phyloP scores from a whole-genome alignment of 2,113 vertebrate species.

The Ramphastos sulfuratus region DNA sequence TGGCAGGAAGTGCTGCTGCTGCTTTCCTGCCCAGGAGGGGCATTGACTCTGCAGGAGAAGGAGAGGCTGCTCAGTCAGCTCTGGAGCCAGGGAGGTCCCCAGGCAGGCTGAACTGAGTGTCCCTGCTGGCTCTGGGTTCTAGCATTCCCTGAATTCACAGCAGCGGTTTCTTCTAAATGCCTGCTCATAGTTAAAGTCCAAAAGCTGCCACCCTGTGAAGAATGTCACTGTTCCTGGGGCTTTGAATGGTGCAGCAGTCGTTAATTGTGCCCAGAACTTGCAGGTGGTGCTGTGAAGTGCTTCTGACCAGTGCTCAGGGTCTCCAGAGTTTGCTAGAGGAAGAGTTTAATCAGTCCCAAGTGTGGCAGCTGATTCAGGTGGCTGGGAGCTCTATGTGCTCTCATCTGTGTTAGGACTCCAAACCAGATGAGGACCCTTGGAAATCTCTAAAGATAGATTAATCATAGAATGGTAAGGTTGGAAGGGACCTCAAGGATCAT shows the following conservation, averaged over 20 bases:
- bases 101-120: accelerated
- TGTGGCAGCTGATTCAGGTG: neutral
- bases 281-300: neutral
- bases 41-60: neutral
- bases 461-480: no score
- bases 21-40: neutral
- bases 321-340: neutral
- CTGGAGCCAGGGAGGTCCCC: neutral
- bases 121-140: accelerated
- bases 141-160: neutral
- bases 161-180: neutral
- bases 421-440: neutral
- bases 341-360: neutral
- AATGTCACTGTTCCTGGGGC: neutral
- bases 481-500: no score
- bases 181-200: neutral
- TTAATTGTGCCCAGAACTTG: neutral
- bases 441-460: neutral
- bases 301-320: neutral
- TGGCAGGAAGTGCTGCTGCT: neutral
- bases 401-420: neutral
- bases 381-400: neutral
- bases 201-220: neutral
- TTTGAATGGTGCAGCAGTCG: neutral
- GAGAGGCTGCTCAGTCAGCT: neutral